Conservation (phyloP, 2,113 vertebrate genomes). For the Nettapus auritus region DNA sequence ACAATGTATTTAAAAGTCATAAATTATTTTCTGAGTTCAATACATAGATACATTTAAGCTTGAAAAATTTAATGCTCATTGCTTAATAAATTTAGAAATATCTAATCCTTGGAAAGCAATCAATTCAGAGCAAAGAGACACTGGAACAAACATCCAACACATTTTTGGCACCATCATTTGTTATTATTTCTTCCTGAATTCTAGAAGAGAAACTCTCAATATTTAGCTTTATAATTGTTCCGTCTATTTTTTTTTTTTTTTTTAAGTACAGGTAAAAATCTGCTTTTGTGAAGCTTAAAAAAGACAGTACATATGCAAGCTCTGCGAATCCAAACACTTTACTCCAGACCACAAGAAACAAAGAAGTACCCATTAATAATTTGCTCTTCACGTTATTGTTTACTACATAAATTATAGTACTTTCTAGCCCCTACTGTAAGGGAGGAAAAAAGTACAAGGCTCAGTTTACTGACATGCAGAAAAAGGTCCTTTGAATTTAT, state of each 20-base stretch:
- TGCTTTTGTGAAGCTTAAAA: background rate
- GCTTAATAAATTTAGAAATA: background rate
- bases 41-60: background rate
- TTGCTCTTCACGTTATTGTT: background rate
- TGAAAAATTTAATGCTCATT: background rate
- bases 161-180: background rate
- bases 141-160: background rate
- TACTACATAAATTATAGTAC: background rate
- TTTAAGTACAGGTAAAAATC: background rate
- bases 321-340: background rate
- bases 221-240: background rate
- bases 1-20: background rate
- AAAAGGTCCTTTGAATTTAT: background rate
- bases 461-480: background rate
- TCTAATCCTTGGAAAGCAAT: background rate
- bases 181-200: background rate
- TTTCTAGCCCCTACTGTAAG: background rate
- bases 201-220: background rate
- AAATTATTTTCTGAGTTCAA: background rate
- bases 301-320: background rate
- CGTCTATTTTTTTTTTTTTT: background rate
- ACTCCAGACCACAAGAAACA: background rate
- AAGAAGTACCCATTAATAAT: background rate
- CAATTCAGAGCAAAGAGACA: background rate
- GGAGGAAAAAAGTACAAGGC: background rate